Percentiles rank a stretch among this genome's conserved stretches.
Evolutionary conservation across 2,797 vertebrate genomes (phyloP).

Genomic region (Esox masquinongy): DNA sequence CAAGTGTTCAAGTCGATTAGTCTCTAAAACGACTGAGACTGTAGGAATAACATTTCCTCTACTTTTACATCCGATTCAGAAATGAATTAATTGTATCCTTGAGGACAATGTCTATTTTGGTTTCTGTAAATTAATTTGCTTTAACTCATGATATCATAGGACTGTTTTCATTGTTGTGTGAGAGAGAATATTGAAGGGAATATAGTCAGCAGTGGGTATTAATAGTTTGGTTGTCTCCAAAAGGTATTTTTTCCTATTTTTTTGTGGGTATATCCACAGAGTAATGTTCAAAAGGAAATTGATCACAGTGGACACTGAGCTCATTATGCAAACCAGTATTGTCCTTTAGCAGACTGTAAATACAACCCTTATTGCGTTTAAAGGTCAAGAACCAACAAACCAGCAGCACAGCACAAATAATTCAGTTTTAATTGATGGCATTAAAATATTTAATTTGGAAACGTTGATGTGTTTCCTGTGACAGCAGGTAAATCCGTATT

Average conservation of each 20-base stretch:
- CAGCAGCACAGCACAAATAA: slow-evolving; percentile 17
- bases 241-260: background rate
- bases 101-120: slow-evolving; percentile 6
- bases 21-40: slow-evolving; percentile 23
- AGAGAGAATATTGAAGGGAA: background rate
- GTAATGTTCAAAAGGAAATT: slow-evolving; percentile 22
- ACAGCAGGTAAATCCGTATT: slow-evolving; percentile 44
- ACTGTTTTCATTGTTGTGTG: slow-evolving; percentile 5
- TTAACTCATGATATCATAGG: background rate
- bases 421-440: slow-evolving; percentile 28
- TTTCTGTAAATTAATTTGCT: slow-evolving; percentile 9
- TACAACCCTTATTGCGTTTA: slow-evolving; percentile 20
- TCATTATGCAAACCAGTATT: slow-evolving; percentile 27
- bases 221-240: slow-evolving; percentile 2
- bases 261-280: slow-evolving; percentile 12
- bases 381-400: slow-evolving; percentile 24
- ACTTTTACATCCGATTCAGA: slow-evolving; percentile 7
- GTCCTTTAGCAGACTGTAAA: slow-evolving; percentile 21
- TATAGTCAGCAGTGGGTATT: slow-evolving; percentile 8
- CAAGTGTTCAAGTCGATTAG: slow-evolving; percentile 26
- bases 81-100: slow-evolving; percentile 5
- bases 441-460: slow-evolving; percentile 15
- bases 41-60: slow-evolving; percentile 7
- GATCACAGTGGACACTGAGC: slow-evolving; percentile 25
- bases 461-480: slow-evolving; percentile 28